A percentile compares a stretch with the other conserved stretches of the same genome.
These are phyloP conservation scores for Procambarus clarkii DNA, from an alignment of 1,140 invertebrate species.

Conservation along the genomic window DNA sequence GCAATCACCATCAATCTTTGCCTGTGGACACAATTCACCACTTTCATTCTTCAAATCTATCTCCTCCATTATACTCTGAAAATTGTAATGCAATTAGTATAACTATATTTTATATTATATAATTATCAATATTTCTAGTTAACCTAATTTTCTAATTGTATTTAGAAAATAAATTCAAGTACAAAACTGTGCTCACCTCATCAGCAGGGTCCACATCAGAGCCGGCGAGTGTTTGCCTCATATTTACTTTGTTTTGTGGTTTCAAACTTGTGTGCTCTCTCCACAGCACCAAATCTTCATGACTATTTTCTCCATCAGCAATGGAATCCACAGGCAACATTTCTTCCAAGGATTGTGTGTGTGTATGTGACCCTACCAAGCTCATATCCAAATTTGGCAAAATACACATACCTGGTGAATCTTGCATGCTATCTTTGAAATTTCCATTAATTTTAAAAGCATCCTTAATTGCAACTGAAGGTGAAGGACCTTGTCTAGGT, in stretches of 20 bases:
- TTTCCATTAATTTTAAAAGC: background rate
- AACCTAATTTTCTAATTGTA: background rate
- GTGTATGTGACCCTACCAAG: background rate
- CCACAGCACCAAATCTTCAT: background rate
- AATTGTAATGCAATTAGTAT: background rate
- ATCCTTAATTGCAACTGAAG: no score
- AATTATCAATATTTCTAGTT: background rate
- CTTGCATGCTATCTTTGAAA: background rate
- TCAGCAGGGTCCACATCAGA: background rate
- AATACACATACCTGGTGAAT: background rate
- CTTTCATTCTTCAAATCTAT: background rate
- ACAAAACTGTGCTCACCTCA: background rate
- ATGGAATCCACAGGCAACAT: background rate
- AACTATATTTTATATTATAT: background rate
- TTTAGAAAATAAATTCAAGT: background rate
- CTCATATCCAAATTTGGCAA: background rate
- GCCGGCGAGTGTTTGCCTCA: background rate
- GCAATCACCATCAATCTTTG: no score
- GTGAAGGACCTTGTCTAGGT: no score
- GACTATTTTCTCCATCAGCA: background rate
- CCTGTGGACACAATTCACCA: background rate
- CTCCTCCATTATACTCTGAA: background rate
- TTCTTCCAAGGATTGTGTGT: background rate
- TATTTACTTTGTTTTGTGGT: background rate
- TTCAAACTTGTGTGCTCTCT: background rate